Evolutionary conservation across 2,888 invertebrate genomes (phyloP), one percentile per base, ranked within the genome.

Genomic region (Agriopis marginaria): DNA sequence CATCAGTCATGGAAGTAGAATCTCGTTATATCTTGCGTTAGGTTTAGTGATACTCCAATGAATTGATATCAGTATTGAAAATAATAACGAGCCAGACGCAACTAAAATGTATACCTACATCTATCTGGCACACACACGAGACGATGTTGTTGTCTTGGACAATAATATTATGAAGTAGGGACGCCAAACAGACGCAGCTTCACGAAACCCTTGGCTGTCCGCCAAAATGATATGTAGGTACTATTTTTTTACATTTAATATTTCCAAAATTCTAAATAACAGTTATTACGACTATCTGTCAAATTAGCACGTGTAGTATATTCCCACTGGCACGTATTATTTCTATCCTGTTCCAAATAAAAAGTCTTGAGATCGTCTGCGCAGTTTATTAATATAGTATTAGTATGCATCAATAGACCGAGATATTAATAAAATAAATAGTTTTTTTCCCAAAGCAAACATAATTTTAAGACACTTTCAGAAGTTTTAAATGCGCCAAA

Each of bases 191-290:
- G 74, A 75, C 73, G 66, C 71, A 72, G 68, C 77, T 79, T 78
- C 76, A 77, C 77, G 76, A 74, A 75, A 75, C 77, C 75, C 80
- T 86, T 77, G 88, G 89, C 82, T 63, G 62, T 23, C 49, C 50
- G 87, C 88, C 89, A 88, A 79, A 80, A 79, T 79, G 76, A 72
- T 75, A 76, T 71, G 71, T 66, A 64, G 53, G n/a, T n/a, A n/a
- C n/a, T n/a, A n/a, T n/a, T 65, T 74, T 76, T 63, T 73, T 75
- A 80, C 74, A 75, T 69, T 71, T 66, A 77, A 54, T 70, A 76
- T 76, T 72, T 63, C 56, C 60, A 70, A 69, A 69, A 62, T 47
- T 51, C 56, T 62, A 61, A 68, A 68, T 66, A 54, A 66, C 66
- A 70, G 42, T 69, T 62, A 66, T 65, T 70, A 62, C 70, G 49